Percentiles rank a stretch among this genome's conserved stretches.
Evolutionary conservation across 2,888 invertebrate species (phyloP).

Genomic region (Drosophila setosimentum): DNA sequence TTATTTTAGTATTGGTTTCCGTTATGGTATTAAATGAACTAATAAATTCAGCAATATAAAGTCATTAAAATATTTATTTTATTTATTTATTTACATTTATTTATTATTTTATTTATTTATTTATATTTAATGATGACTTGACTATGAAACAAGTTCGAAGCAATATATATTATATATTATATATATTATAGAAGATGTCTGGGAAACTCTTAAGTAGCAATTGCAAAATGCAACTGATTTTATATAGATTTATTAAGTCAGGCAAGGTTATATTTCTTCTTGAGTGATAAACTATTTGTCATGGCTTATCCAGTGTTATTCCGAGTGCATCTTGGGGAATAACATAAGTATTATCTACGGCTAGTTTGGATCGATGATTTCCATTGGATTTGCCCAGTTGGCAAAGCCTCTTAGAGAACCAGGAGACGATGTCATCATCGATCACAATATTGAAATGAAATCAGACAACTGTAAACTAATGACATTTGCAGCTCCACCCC

Average conservation of each 20-base stretch:
- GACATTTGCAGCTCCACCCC: constrained; percentile 61
- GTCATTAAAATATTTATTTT: neutral
- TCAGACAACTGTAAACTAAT: constrained; percentile 84
- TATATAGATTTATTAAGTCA: neutral
- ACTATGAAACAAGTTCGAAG: neutral
- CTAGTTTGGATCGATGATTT: neutral
- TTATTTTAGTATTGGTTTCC: neutral
- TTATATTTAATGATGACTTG: neutral
- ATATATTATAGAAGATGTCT: too few relatives aligned
- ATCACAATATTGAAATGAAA: constrained; percentile 72
- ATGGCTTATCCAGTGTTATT: neutral
- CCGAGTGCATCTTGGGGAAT: neutral
- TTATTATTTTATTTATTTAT: neutral
- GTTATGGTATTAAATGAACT: neutral
- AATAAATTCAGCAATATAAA: neutral
- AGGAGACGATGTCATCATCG: constrained; percentile 65
- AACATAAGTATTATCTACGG: neutral
- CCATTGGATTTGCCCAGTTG: neutral
- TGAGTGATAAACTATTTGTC: neutral
- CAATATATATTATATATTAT: neutral
- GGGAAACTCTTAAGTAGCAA: neutral
- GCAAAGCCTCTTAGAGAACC: neutral
- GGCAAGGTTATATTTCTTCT: too few relatives aligned
- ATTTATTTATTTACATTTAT: neutral
- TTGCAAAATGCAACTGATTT: neutral